These are phyloP conservation scores for Lacanobia wlatinum DNA, from an alignment of 2,888 invertebrate genomes.

Conservation along the genomic window DNA sequence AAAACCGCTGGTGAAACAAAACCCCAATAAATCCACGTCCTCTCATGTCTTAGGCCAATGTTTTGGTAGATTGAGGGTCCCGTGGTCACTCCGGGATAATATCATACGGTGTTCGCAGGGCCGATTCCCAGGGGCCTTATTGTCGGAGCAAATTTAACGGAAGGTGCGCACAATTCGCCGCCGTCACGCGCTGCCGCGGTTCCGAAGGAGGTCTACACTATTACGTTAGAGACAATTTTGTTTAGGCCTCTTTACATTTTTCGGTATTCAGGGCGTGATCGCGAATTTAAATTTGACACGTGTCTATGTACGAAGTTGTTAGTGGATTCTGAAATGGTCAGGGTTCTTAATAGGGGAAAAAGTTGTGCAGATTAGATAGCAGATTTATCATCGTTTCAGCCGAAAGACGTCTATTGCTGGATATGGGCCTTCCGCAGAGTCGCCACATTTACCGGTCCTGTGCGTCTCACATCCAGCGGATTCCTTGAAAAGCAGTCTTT, in stretches of 20 bases:
- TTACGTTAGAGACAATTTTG: constrained; percentile 59
- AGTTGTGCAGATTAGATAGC: not conserved
- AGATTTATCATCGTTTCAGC: too few relatives aligned
- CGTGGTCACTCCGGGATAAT: constrained; percentile 78
- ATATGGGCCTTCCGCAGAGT: too few relatives aligned
- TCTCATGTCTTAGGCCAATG: constrained; percentile 59
- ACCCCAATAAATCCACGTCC: constrained; percentile 6
- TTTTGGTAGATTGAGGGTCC: constrained; percentile 72
- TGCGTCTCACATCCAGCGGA: too few relatives aligned
- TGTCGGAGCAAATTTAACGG: constrained; percentile 82
- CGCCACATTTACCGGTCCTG: too few relatives aligned
- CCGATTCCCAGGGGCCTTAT: constrained; percentile 74
- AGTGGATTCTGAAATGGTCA: not conserved
- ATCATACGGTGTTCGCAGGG: constrained; percentile 72
- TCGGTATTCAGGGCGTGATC: constrained; percentile 14
- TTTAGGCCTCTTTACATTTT: constrained; percentile 45
- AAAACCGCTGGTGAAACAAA: not conserved
- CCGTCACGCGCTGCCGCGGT: constrained; percentile 63
- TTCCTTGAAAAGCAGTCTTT: not conserved
- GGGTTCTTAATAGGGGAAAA: not conserved
- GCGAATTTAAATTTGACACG: constrained; percentile 26
- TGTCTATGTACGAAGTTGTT: constrained; percentile 2
- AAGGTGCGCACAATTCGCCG: constrained; percentile 70
- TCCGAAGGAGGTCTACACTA: constrained; percentile 53
- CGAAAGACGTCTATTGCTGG: too few relatives aligned